phyloP scores from a whole-genome alignment of 2,888 invertebrate species.

The Drosophila mercatorum region DNA sequence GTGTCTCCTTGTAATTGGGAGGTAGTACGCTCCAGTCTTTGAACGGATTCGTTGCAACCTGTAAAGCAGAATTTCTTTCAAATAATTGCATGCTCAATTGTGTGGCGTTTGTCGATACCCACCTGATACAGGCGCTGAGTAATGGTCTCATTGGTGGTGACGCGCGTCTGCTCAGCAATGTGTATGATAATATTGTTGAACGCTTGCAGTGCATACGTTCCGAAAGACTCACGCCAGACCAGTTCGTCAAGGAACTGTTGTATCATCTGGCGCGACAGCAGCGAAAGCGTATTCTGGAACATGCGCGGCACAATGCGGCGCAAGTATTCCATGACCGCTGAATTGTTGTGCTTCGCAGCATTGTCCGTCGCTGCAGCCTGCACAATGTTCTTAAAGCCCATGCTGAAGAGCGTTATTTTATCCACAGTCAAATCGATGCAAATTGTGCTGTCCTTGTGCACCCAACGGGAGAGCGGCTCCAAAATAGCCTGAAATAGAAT shows the following conservation, averaged over 20 bases:
- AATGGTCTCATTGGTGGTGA: constrained; percentile 88
- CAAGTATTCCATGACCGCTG: constrained; percentile 94
- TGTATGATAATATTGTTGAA: constrained; percentile 93
- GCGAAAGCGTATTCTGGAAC: constrained; percentile 94
- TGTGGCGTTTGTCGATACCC: constrained; percentile 25
- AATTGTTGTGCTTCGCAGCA: constrained; percentile 87
- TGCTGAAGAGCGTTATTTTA: constrained; percentile 89
- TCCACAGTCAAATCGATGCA: constrained; percentile 94
- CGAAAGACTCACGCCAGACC: constrained; percentile 95
- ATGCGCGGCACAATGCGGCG: constrained; percentile 93
- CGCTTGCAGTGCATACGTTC: constrained; percentile 90
- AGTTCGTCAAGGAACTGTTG: constrained; percentile 96
- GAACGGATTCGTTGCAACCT: constrained; percentile 88
- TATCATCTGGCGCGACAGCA: constrained; percentile 93
- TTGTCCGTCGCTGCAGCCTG: constrained; percentile 86
- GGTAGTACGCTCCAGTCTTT: constrained; percentile 87
- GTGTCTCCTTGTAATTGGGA: constrained; percentile 79
- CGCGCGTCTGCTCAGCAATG: constrained; percentile 91
- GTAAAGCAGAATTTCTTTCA: not conserved
- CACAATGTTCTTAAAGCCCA: constrained; percentile 92
- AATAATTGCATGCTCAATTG: not conserved
- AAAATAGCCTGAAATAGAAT: constrained; percentile 87
- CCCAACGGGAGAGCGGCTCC: constrained; percentile 92
- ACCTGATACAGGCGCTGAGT: constrained; percentile 89
- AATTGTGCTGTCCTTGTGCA: constrained; percentile 90